Conservation (phyloP, 2,113 vertebrate genomes). For the Manacus vitellinus region DNA sequence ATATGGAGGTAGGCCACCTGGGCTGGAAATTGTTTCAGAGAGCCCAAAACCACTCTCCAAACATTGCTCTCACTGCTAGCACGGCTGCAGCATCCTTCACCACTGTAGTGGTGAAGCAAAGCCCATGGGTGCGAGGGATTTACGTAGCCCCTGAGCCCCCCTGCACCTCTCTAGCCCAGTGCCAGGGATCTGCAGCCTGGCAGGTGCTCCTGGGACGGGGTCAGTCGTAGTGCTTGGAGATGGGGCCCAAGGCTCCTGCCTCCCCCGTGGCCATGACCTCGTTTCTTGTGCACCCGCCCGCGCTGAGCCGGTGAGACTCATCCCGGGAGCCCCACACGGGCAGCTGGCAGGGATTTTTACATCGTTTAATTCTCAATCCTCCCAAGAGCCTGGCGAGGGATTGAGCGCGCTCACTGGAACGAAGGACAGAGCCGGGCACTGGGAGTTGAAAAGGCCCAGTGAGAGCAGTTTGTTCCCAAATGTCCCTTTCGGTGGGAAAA, state of each 20-base stretch:
- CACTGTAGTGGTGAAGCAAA: neutral
- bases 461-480: neutral
- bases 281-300: neutral
- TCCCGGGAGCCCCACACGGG: fast-evolving
- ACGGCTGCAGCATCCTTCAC: neutral
- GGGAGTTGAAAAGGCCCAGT: neutral
- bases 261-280: neutral
- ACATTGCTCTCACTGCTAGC: neutral
- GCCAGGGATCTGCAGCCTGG: neutral
- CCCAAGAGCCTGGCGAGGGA: neutral
- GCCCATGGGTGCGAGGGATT: fast-evolving
- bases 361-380: slow-evolving; percentile 29
- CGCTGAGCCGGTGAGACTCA: neutral
- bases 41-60: fast-evolving
- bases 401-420: neutral
- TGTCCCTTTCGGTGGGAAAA: neutral
- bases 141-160: fast-evolving
- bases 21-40: neutral
- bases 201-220: fast-evolving
- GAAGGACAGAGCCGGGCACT: neutral
- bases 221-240: fast-evolving
- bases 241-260: fast-evolving
- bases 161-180: fast-evolving
- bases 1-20: fast-evolving
- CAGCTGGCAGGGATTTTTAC: slow-evolving; percentile 49